Base-by-base conservation (phyloP, 2,797 vertebrate species). In the Poeciliopsis presidionis region DNA sequence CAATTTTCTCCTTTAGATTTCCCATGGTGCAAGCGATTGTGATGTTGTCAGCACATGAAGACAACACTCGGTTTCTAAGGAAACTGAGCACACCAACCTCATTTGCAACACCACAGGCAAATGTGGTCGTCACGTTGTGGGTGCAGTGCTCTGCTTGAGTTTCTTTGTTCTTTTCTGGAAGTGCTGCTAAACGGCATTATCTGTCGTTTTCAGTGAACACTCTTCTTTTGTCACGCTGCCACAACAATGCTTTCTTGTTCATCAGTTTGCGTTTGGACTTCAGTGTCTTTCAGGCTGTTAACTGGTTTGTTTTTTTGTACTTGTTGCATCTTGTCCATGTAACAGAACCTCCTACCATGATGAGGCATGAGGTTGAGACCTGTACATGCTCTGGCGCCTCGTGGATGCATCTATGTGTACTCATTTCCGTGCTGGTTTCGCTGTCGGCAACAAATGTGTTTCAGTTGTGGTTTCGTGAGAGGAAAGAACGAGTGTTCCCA, bases 41-140 rank as follows among this genome's bases (percentile, higher is more conserved):
- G 84, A 81, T 88, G 87, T 85, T 84, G 93, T 94, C 94, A 92
- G 92, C 90, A 89, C 71, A 90, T 87, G 83, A 59, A 87, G 85
- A 91, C 84, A 93, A 94, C 93, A 94, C 67, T 77, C 39, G 0
- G 91, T 95, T 93, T 89, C 94, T 92, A 92, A 93, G 94, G 94
- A 93, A 95, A 88, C 86, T 57, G 77, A 36, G 76, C 71, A 74
- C 78, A 70, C 53, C 77, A 74, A 74, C 87, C 78, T 89, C 81
- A 86, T 93, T 93, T 91, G 84, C 81, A 86, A 83, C 86, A 88
- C 87, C 84, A 69, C 90, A 88, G 88, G 83, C 80, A 80, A 76
- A 90, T 84, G 74, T 43, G 47, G 74, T 63, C 0, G 47, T 80
- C 69, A 81, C 28, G 63, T 65, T 63, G 82, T 36, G 67, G 86